phyloP scores from a whole-genome alignment of 1,140 invertebrate genomes.

The Cepaea nemoralis region DNA sequence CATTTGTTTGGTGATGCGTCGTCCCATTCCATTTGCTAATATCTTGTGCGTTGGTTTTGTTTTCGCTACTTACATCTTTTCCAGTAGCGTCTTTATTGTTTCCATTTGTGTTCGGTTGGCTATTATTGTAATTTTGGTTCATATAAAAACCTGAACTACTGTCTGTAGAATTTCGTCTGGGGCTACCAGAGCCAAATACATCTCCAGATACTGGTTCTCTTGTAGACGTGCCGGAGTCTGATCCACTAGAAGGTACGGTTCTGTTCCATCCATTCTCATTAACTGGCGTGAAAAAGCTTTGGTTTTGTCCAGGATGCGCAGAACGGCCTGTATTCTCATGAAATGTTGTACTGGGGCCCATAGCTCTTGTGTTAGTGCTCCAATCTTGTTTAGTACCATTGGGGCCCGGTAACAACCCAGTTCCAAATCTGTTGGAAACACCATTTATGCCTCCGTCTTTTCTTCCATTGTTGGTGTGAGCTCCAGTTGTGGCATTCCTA shows the following conservation, averaged over 20 bases:
- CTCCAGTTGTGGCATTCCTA: background rate
- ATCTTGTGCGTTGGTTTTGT: too few relatives aligned
- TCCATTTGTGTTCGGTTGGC: too few relatives aligned
- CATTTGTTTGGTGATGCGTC: too few relatives aligned
- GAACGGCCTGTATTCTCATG: background rate
- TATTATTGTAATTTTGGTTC: too few relatives aligned
- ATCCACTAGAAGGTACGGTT: background rate
- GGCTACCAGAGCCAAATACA: too few relatives aligned
- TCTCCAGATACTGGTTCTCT: too few relatives aligned
- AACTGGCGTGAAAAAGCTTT: background rate
- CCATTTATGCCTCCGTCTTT: background rate
- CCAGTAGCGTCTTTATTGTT: too few relatives aligned
- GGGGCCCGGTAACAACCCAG: background rate
- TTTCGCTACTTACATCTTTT: too few relatives aligned
- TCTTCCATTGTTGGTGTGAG: background rate
- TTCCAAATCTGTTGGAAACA: background rate
- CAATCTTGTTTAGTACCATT: background rate
- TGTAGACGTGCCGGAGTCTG: too few relatives aligned
- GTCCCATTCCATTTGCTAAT: too few relatives aligned
- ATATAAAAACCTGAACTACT: too few relatives aligned
- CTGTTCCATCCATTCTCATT: background rate
- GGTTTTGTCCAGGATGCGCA: background rate
- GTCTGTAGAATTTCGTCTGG: too few relatives aligned
- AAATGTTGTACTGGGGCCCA: background rate
- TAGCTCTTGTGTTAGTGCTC: background rate